phyloP scores from a whole-genome alignment of 2,888 invertebrate species.

The Hermodice carunculata region DNA sequence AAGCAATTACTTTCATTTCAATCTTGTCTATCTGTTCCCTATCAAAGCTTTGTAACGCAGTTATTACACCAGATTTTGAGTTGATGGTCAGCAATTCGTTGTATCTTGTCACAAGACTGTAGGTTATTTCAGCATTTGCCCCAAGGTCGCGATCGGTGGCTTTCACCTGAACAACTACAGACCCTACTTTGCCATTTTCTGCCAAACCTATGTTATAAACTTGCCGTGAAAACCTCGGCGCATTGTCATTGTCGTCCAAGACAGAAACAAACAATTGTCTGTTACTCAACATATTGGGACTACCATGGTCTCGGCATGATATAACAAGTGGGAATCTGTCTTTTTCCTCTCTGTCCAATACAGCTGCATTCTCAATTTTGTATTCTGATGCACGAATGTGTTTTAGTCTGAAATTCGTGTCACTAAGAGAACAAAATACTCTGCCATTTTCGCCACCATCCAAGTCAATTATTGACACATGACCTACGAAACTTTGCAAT shows the following conservation, averaged over 20 bases:
- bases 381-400: constrained; percentile 39
- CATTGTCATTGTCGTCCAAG: constrained; percentile 20
- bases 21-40: constrained; percentile 4
- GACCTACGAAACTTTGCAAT: constrained; percentile 12
- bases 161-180: constrained; percentile 10
- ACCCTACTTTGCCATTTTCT: constrained; percentile 8
- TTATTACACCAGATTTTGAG: constrained; percentile 8
- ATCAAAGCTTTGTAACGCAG: constrained; percentile 9
- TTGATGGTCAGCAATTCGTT: constrained; percentile 9
- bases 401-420: constrained; percentile 49
- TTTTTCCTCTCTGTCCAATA: constrained; percentile 42
- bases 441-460: constrained; percentile 50
- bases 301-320: constrained; percentile 41
- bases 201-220: constrained; percentile 1
- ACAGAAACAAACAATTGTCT: constrained; percentile 12
- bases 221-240: constrained; percentile 4
- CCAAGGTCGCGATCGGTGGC: constrained; percentile 32
- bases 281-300: neutral
- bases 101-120: neutral
- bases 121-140: constrained; percentile 2
- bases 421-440: constrained; percentile 47
- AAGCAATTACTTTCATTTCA: constrained; percentile 50
- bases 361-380: constrained; percentile 28
- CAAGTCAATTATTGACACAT: constrained; percentile 8
- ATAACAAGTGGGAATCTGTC: constrained; percentile 39